Conservation (phyloP, 2,888 invertebrate species). For the Ommatoiulus sabulosus region DNA sequence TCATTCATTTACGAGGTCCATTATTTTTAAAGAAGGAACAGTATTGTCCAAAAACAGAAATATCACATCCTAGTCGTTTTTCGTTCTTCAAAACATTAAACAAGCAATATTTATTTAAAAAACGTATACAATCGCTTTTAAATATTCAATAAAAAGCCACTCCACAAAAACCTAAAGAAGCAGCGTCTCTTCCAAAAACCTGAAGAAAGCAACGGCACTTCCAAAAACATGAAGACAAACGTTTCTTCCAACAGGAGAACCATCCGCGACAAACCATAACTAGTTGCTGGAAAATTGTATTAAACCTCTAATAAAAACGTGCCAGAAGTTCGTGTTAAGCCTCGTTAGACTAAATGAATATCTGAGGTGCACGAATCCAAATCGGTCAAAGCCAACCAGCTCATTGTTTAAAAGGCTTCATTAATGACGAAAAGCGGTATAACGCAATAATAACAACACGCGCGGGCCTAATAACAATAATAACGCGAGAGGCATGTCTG, state of each 20-base stretch:
- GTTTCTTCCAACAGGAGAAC: not conserved
- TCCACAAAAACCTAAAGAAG: not conserved
- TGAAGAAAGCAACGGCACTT: not conserved
- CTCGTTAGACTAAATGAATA: not conserved
- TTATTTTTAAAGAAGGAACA: too few relatives aligned
- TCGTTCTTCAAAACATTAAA: too few relatives aligned
- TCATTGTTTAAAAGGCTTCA: slow-evolving; percentile 14
- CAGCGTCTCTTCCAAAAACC: not conserved
- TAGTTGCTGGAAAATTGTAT: not conserved
- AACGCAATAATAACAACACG: slow-evolving; percentile 30
- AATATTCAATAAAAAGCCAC: too few relatives aligned
- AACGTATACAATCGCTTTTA: too few relatives aligned
- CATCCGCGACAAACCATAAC: not conserved
- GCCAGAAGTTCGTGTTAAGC: not conserved
- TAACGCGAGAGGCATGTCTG: slow-evolving; percentile 31
- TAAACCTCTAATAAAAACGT: not conserved
- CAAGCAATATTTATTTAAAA: too few relatives aligned
- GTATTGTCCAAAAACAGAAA: too few relatives aligned
- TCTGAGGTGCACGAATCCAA: not conserved
- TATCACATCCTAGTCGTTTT: too few relatives aligned
- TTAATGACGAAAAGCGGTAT: slow-evolving; percentile 3
- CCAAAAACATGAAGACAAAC: not conserved
- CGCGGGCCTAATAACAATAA: slow-evolving; percentile 39
- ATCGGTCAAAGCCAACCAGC: slow-evolving; percentile 3
- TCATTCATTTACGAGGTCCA: too few relatives aligned